Conservation (phyloP, 1,140 invertebrate species). For the Coenobita brevimanus region DNA sequence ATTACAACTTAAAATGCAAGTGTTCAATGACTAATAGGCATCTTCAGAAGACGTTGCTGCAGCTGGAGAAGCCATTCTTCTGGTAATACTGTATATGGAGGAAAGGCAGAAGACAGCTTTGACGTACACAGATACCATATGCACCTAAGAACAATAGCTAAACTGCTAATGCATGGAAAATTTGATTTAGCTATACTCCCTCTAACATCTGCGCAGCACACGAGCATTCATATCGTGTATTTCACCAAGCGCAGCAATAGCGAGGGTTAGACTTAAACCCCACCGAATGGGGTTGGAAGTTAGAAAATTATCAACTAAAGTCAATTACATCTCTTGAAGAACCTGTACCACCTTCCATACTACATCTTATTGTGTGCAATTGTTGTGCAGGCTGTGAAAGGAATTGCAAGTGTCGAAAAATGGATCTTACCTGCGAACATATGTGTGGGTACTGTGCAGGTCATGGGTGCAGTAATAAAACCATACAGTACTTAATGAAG, state of each 20-base stretch:
- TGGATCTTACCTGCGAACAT: too few relatives aligned
- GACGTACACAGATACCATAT: not conserved
- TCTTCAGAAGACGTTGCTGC: constrained; percentile 7
- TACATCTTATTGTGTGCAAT: too few relatives aligned
- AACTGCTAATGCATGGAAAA: not conserved
- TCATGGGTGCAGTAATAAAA: too few relatives aligned
- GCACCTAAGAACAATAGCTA: not conserved
- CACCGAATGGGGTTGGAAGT: not conserved
- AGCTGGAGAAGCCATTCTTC: not conserved
- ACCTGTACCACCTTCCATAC: constrained; percentile 8
- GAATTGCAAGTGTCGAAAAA: too few relatives aligned
- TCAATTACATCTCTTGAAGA: not conserved
- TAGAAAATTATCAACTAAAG: not conserved
- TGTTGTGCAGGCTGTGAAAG: too few relatives aligned
- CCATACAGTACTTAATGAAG: too few relatives aligned
- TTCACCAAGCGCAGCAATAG: constrained; percentile 16
- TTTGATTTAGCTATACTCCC: not conserved
- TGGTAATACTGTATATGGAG: not conserved
- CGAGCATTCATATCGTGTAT: constrained; percentile 7
- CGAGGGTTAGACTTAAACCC: not conserved
- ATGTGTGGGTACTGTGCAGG: too few relatives aligned
- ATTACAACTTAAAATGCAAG: not conserved
- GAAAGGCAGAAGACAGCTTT: not conserved
- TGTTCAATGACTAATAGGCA: constrained; percentile 17
- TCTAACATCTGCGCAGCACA: not conserved